Base-by-base conservation (phyloP, 64 coral and sea anemone genomes). In the Actinia tenebrosa region DNA sequence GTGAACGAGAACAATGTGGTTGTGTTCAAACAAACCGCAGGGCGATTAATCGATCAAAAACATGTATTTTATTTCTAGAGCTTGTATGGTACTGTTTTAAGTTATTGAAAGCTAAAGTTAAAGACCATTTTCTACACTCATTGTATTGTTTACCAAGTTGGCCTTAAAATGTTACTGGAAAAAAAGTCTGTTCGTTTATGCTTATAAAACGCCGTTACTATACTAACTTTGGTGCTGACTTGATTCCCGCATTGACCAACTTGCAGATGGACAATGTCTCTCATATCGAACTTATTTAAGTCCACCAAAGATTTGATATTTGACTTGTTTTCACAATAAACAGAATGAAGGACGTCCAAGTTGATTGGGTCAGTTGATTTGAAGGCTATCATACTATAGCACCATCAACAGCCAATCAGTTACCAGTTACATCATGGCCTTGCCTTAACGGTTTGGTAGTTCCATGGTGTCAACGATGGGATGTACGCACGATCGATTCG, bases 161-260 rank as follows among this genome's bases (percentile, higher is more conserved):
- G 61, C 30, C 16, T 64, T 64, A 18, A 14, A 71, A 19, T 25
- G 20, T 71, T 5, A 25, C 13, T n/a, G 66, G 13, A 71, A 27
- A n/a, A n/a, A 10, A 0, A 10, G 8, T 37, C 30, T 27, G 23
- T 25, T 23, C 22, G 25, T 71, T n/a, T 3, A 27, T 25, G 61
- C 22, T 25, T 71, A 75, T 26, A 75, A 75, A 75, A 75, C 20
- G 7, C 7, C 2, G 7, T 75, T 20, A 26, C 42, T 15, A 13
- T 75, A 55, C 87, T 80, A 45, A 97, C 94, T 88, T 97, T 93
- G 14, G 88, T 89, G 71, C 94, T 97, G 22, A 97, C 68, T 87
- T 97, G 94, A 79, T 97, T 97, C 44, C 94, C 94, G 25, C 94
- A 97, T 42, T 97, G 94, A 45, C 94, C 94, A 60, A 97, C 91